Evolutionary conservation across 2,888 invertebrate genomes (phyloP), one percentile per base, ranked within the genome.

Genomic region (Brachypalpus laphriformis): DNA sequence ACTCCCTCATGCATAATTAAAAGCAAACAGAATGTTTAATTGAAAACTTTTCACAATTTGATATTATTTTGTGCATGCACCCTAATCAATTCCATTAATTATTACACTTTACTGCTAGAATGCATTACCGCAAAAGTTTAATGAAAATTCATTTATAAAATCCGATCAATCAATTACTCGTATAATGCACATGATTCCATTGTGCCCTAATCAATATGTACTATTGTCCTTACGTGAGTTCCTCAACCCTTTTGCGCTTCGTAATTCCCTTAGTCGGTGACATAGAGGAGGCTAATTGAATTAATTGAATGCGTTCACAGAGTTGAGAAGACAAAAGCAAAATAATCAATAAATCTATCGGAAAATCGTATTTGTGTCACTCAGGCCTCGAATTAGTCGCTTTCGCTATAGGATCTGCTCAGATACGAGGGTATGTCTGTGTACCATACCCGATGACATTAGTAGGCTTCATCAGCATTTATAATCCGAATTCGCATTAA

Each of bases 291-390:
- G 6, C 63, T 63, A 63, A 63, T 63, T 63, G 63, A 63, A 63
- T 63, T 63, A 63, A 63, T 63, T 31, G 63, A 18, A 63, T 63
- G 31, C 63, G 18, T 63, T 47, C n/a, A 1, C 9, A 28, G 16
- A 63, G 28, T 63, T n/a, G 3, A 63, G n/a, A n/a, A n/a, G 11
- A 63, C 42, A 31, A 63, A 45, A 47, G 5, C 3, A 14, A 45
- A 22, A 45, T 28, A 42, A 45, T 63, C 63, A 45, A 47, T 63
- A 63, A 61, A 25, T 45, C 25, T 18, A 11, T 47, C 16, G 28
- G 45, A 59, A n/a, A 68, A 61, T 68, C 51, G 68, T 59, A 76
- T 68, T 76, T 76, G 51, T 59, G 68, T 31, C 37, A 14, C 16
- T 51, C n/a, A 28, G 65, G 18, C 25, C 68, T 59, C 40, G 45